Base-by-base conservation (phyloP, 1,140 invertebrate genomes). In the Drosophila miranda region DNA sequence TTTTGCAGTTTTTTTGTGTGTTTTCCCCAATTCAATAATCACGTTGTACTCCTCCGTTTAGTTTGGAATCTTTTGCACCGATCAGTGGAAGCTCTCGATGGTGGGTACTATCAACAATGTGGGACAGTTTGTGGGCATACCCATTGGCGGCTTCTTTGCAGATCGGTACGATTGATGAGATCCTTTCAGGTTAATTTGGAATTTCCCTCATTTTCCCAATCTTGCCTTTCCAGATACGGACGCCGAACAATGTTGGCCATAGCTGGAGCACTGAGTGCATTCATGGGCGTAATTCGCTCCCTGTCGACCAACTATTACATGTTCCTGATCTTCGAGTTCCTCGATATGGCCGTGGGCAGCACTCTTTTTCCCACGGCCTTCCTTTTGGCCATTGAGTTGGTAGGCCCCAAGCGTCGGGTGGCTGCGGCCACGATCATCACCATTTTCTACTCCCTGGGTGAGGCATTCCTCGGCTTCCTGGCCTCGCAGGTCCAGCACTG, bases 81-180 rank as follows among this genome's bases (percentile, higher is more conserved):
- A 92, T 9, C 93, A 95, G 71, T 96, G 95, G 95, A 95, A 93
- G 89, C 90, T 95, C 9, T 93, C 94, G 0, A 78, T 95, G 71
- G 93, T 95, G 43, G 95, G 95, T 41, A 95, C 95, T 3, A 91
- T 95, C 2, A 95, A 95, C 90, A 95, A 94, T 81, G 89, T 95
- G 11, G 95, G 95, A 3, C 94, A 95, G 89, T 93, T 96, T 67
- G 91, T 95, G 3, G 94, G 94, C 3, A 91, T 96, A 61, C 93
- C 94, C 8, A 91, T 95, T 28, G 92, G 94, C 21, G 94, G 95
- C 53, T 92, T 93, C 57, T 90, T 95, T n/a, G 95, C 95, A 0
- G 95, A 95, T 90, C 93, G 92, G 93, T 94, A 76, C 71, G 71
- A 59, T 11, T 11, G 6, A 1, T 14, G 19, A 38, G 26, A 21